A percentile compares a stretch with the other conserved stretches of the same genome.
phyloP scores from a whole-genome alignment of 2,797 vertebrate genomes.

The Podargus strigoides region DNA sequence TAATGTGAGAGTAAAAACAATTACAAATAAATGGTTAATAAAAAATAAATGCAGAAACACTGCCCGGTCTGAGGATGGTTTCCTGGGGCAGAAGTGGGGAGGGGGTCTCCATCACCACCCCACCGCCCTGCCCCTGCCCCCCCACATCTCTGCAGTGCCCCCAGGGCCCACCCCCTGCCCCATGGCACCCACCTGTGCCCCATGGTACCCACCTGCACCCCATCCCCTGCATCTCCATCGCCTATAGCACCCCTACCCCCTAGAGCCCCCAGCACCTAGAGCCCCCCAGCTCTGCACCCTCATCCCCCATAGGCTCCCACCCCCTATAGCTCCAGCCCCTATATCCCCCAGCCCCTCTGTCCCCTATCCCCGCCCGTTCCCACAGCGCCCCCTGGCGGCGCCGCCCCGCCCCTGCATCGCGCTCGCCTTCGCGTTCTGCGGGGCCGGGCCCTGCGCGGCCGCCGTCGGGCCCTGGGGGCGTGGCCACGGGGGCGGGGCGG shows the following conservation, averaged over 20 bases:
- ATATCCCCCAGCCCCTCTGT: background rate
- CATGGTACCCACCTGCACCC: background rate
- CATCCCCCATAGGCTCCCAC: no score
- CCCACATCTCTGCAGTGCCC: no score
- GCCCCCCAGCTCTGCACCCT: background rate
- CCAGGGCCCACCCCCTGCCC: background rate
- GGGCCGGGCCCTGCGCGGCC: conserved; percentile 6
- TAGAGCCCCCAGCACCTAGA: background rate
- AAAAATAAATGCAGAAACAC: conserved; percentile 48
- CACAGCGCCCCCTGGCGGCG: background rate
- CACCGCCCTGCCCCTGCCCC: background rate
- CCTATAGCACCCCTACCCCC: background rate
- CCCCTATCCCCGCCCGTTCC: background rate
- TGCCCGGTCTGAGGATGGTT: background rate
- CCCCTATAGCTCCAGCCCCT: background rate
- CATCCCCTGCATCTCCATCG: no score
- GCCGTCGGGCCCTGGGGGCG: conserved; percentile 28
- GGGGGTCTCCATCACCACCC: background rate
- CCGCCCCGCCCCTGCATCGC: accelerated
- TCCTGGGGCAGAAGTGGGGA: background rate
- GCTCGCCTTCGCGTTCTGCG: background rate
- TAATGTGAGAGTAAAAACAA: conserved; percentile 51
- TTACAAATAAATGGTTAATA: conserved; percentile 70
- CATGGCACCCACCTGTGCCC: no score
- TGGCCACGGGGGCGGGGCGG: background rate